Conservation (phyloP, 2,888 invertebrate genomes). For the Pteria penguin region DNA sequence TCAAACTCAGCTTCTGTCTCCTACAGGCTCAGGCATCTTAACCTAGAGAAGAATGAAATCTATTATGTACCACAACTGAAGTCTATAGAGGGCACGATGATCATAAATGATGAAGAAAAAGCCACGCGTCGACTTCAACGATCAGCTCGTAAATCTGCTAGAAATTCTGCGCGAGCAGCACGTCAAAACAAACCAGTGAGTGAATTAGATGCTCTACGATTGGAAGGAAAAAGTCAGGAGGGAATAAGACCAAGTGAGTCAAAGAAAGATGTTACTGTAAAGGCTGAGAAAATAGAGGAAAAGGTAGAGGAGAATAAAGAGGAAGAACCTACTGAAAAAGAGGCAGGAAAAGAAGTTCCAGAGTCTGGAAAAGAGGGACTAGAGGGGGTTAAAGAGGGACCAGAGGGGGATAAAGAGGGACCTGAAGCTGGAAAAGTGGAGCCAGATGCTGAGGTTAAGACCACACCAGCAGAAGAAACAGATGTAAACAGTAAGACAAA, state of each 20-base stretch:
- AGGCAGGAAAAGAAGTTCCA: too few species aligned
- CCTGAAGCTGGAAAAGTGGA: too few species aligned
- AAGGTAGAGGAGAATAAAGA: too few species aligned
- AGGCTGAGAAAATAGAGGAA: too few species aligned
- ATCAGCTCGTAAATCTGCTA: constrained; percentile 53
- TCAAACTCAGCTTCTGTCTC: too few species aligned
- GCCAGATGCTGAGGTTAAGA: not conserved
- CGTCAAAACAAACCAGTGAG: constrained; percentile 1
- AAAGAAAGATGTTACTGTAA: too few species aligned
- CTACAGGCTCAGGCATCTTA: constrained; percentile 75
- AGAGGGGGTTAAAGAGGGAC: not conserved
- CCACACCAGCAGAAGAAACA: not conserved
- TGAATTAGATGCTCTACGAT: not conserved
- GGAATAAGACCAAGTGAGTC: not conserved
- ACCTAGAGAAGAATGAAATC: constrained; percentile 76
- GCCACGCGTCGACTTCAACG: constrained; percentile 43
- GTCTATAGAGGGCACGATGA: constrained; percentile 71
- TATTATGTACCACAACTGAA: constrained; percentile 76
- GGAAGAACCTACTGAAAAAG: too few species aligned
- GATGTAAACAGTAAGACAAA: not conserved
- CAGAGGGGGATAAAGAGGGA: not conserved
- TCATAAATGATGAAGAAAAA: constrained; percentile 63
- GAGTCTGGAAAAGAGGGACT: not conserved
- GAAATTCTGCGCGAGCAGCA: constrained; percentile 43
- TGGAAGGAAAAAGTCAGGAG: not conserved